These are phyloP conservation scores for Meleagris gallopavo DNA, from an alignment of 2,113 vertebrate genomes.

Conservation along the genomic window DNA sequence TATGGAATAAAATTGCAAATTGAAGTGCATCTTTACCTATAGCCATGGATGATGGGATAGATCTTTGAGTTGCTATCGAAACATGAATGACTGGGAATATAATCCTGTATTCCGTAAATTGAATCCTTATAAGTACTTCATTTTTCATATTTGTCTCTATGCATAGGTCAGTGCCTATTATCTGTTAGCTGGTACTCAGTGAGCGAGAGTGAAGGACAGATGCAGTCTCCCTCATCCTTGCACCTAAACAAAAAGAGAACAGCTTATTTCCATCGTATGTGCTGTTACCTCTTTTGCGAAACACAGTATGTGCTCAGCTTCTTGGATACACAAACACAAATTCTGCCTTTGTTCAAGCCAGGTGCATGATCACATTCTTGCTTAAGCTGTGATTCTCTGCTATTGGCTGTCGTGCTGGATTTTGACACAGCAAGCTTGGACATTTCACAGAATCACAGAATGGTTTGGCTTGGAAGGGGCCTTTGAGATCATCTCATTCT, in stretches of 20 bases:
- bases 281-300: neutral
- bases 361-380: too few relatives aligned
- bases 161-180: neutral
- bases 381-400: too few relatives aligned
- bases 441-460: neutral
- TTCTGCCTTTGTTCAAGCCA: too few relatives aligned
- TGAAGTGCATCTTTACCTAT: neutral
- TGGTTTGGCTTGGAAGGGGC: neutral
- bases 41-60: accelerated
- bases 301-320: neutral
- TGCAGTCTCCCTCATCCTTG: accelerated
- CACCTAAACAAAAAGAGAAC: neutral
- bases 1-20: neutral
- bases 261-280: neutral
- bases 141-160: neutral
- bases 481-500: neutral
- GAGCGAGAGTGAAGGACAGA: neutral
- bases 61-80: neutral
- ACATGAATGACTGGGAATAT: neutral
- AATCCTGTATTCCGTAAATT: neutral
- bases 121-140: neutral
- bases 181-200: neutral
- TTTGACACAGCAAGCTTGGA: too few relatives aligned
- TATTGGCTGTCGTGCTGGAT: too few relatives aligned
- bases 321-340: neutral